Evolutionary conservation across 2,888 invertebrate genomes (phyloP), one percentile per base, ranked within the genome.

Genomic region (Ptilodon capucinus): DNA sequence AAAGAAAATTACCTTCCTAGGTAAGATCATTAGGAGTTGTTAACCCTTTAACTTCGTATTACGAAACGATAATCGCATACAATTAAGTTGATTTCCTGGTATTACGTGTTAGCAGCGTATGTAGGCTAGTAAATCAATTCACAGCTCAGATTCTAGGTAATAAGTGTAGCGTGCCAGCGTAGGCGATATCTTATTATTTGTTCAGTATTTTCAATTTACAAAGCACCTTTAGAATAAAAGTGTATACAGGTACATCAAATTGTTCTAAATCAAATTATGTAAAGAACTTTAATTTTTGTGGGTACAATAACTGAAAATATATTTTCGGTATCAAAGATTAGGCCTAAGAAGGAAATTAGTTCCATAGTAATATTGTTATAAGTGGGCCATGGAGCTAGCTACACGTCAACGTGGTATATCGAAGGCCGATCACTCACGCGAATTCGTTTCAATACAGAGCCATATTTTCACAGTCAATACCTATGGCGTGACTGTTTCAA

Each of bases 371-470:
- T 32, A 2, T 32, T 7, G 6, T 14, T 8, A 7, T 14, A 14
- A 32, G 32, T 32, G 14, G 32, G 32, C 32, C 32, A 14, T 32
- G 14, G 32, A 32, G 9, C 8, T 28, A 4, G 23, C 8, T 2
- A 28, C n/a, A 21, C 21, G 7, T 7, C 7, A 7, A 7, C 14
- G 13, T 32, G 14, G 32, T 9, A 18, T 68, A 68, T 60, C 64
- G 62, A 74, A 74, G 19, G 35, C 9, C 17, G 16, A n/a, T 38
- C 38, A 38, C 38, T 6, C 25, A 40, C 40, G 25, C 40, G 21
- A 25, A 16, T 16, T 19, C 7, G 9, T 19, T 40, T 9, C 16
- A 14, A 25, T 14, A 8, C 1, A 40, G 7, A 23, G 16, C 14
- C 11, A 25, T 25, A 25, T 40, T 40, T 18, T 18, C 11, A 7